Conservation (phyloP, 2,888 invertebrate genomes). For the Nasonia oneida region DNA sequence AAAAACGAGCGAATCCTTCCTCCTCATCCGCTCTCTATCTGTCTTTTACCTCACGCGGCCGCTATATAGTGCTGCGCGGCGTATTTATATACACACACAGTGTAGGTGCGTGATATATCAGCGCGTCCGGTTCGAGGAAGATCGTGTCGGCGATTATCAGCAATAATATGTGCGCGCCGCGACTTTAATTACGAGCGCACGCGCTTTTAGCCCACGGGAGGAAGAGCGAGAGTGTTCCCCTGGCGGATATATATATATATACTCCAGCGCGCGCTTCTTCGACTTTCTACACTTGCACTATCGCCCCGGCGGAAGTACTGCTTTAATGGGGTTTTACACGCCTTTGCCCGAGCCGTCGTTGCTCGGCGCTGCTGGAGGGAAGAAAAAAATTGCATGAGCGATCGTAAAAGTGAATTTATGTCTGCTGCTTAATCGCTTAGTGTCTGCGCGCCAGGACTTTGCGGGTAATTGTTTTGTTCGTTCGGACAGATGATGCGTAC, state of each 20-base stretch:
- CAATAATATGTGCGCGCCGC: slow-evolving; percentile 65
- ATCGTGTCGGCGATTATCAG: slow-evolving; percentile 67
- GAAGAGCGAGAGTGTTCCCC: slow-evolving; percentile 11
- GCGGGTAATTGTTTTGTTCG: slow-evolving; percentile 7
- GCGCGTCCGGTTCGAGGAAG: slow-evolving; percentile 64
- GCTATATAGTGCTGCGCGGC: neutral
- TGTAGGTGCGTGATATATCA: slow-evolving; percentile 61
- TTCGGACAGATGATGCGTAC: neutral
- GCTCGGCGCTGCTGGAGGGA: neutral
- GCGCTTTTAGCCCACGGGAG: slow-evolving; percentile 38
- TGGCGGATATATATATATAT: neutral
- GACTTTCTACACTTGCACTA: slow-evolving; percentile 43
- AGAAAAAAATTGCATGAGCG: neutral
- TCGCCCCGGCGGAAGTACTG: slow-evolving; percentile 51
- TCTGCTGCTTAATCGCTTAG: slow-evolving; percentile 45
- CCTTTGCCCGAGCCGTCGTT: slow-evolving; percentile 21
- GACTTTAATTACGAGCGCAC: slow-evolving; percentile 65
- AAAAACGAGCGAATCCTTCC: slow-evolving; percentile 24
- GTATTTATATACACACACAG: slow-evolving; percentile 10
- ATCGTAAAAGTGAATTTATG: slow-evolving; percentile 53
- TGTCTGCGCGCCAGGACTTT: neutral
- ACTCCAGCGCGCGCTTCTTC: neutral
- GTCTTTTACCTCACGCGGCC: neutral
- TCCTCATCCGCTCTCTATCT: slow-evolving; percentile 2
- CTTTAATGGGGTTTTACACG: slow-evolving; percentile 56